phyloP scores from a whole-genome alignment of 2,113 vertebrate genomes.

The Apistogramma diplotaenia region DNA sequence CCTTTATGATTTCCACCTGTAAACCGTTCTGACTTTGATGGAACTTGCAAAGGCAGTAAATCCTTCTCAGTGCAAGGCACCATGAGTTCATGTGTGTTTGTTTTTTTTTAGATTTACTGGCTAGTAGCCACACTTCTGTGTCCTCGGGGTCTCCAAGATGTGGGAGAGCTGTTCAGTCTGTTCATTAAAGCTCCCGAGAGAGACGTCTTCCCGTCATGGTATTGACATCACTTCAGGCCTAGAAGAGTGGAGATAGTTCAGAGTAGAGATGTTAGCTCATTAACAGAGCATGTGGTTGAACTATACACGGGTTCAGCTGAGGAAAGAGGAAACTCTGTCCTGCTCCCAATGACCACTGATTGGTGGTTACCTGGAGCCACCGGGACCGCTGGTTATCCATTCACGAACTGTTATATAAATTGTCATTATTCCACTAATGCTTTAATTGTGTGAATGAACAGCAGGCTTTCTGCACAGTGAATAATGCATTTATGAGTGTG shows the following conservation, averaged over 20 bases:
- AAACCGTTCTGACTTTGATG: neutral
- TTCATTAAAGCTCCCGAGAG: constrained; percentile 24
- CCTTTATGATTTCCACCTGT: neutral
- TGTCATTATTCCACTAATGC: constrained; percentile 29
- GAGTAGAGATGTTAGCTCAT: constrained; percentile 23
- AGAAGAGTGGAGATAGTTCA: constrained; percentile 8
- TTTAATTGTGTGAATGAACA: constrained; percentile 46
- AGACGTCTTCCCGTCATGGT: neutral
- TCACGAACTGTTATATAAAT: constrained; percentile 38
- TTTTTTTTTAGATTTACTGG: neutral
- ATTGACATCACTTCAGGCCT: constrained; percentile 17
- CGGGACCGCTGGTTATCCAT: constrained; percentile 21
- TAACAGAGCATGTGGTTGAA: constrained; percentile 10
- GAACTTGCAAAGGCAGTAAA: neutral
- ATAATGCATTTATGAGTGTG: constrained; percentile 51
- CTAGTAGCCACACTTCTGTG: neutral
- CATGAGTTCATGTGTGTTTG: neutral
- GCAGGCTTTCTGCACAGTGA: constrained; percentile 22
- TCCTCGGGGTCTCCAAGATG: neutral
- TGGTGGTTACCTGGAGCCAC: constrained; percentile 15
- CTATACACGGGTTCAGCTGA: constrained; percentile 3
- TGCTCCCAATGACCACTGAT: constrained; percentile 15
- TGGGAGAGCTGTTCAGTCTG: constrained; percentile 4
- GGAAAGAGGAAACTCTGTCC: constrained; percentile 2
- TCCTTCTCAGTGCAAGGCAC: neutral